A percentile compares a stretch with the other conserved stretches of the same genome.
phyloP scores from a whole-genome alignment of 2,888 invertebrate species.

The Chrysolina americana region DNA sequence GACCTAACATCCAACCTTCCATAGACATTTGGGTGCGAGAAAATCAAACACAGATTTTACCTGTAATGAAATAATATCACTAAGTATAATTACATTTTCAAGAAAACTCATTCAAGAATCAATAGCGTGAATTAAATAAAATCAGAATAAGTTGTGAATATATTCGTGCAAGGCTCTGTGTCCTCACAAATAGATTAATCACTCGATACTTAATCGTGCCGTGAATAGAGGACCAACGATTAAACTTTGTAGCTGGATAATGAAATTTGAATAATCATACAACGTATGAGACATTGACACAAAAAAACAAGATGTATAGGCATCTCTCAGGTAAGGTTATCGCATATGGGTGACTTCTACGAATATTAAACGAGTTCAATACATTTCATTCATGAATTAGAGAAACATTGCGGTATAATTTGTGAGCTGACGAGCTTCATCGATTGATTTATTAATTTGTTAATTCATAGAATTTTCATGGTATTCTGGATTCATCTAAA shows the following conservation, averaged over 20 bases:
- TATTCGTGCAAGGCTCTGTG: too few relatives aligned
- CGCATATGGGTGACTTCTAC: background rate
- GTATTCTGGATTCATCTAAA: too few relatives aligned
- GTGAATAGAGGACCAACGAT: background rate
- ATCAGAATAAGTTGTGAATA: too few relatives aligned
- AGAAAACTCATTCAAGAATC: too few relatives aligned
- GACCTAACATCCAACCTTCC: too few relatives aligned
- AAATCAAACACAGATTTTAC: too few relatives aligned
- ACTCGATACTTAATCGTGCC: background rate
- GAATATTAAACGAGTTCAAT: background rate
- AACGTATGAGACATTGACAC: slow-evolving; percentile 10
- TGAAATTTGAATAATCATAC: background rate
- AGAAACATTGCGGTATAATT: background rate
- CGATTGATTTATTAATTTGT: too few relatives aligned
- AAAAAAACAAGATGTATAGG: background rate
- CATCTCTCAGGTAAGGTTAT: background rate
- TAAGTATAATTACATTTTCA: too few relatives aligned
- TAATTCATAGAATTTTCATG: too few relatives aligned
- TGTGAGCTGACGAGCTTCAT: background rate
- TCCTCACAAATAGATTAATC: background rate
- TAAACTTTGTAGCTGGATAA: background rate
- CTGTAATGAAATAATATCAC: too few relatives aligned
- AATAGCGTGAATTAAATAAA: too few relatives aligned
- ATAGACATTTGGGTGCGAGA: too few relatives aligned
- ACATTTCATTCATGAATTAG: background rate